Evolutionary conservation across 2,113 vertebrate species (phyloP), one percentile per base, ranked within the genome.

Genomic region (Lagenorhynchus albirostris): DNA sequence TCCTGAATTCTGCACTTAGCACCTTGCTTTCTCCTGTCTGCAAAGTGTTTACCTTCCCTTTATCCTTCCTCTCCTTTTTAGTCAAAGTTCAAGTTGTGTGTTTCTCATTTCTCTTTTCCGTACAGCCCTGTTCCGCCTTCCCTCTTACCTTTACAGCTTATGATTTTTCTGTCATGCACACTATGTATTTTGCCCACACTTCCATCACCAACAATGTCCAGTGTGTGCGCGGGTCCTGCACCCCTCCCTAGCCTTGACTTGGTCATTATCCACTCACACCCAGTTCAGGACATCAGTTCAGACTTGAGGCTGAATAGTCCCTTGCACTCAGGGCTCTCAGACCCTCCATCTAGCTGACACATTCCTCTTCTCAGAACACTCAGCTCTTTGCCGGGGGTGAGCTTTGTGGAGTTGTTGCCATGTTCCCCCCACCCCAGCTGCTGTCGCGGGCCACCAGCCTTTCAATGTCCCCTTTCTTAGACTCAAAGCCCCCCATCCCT

Each of bases 1-100:
- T 97, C 91, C 89, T 81, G 95, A 82, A 87, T 97, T 92, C 89
- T 62, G 91, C 85, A 50, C 95, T 76, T 73, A 79, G 93, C 81
- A 87, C 95, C 96, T 93, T 93, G 91, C 67, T 91, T 81, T 62
- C 97, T 92, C 87, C 87, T 68, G 36, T 70, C 93, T 36, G 86
- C 90, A 71, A 89, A 89, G 85, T 95, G 94, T 96, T 90, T 95
- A 71, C 96, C 79, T 70, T 94, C 79, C 73, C 93, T 60, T 63
- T 79, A 2, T n/a, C 55, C 29, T 73, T 83, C 47, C 82, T 85
- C 68, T 91, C 84, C 95, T 53, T 90, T 68, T 31, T 18, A 79
- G 89, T 33, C 65, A 21, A 71, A 92, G 91, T 90, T 80, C 62
- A 74, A 74, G 71, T 36, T 44, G 62, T 14, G 2, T 10, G 85